Base-by-base conservation (phyloP, 2,888 invertebrate genomes). In the Coleophora flavipennella region DNA sequence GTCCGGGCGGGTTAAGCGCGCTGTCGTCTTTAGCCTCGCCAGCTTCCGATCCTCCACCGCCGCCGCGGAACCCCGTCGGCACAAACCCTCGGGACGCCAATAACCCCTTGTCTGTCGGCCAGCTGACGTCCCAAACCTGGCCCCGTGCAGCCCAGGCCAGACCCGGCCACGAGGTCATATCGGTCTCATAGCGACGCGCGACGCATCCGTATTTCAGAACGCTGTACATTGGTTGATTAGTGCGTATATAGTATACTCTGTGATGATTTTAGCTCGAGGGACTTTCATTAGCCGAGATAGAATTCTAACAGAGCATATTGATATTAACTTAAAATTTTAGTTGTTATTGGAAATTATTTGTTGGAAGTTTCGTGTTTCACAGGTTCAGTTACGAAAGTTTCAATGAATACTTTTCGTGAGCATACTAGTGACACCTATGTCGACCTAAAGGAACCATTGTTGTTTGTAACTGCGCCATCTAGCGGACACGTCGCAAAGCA, bases 11-110 rank as follows among this genome's bases (percentile, higher is more conserved):
- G 42, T 70, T 86, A 32, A 79, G 83, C 53, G 77, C 86, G 38
- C 65, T 85, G 14, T 79, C 83, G 7, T 83, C 84, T 42, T 84
- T 95, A 42, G 93, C 94, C 20, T 93, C 93, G 51, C 94, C 94
- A 28, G 90, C 92, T 38, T 90, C 92, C 45, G 89, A 91, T 59
- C 90, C 92, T 43, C 85, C 86, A 35, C 73, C 77, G 38, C 80
- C 73, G 40, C 79, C 76, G 29, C 77, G 95, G 49, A 90, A 93
- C 73, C 95, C 95, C 32, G 94, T 95, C 41, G 95, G 95, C 44
- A 94, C 95, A 35, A 95, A 95, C 81, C 95, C 95, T 32, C 91
- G 94, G 56, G 95, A 96, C 83, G 91, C 93, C 51, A 96, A 96
- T 85, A 95, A 96, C 86, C 96, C 96, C 41, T 86, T 96, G 33